These are phyloP conservation scores for Labia minor DNA, from an alignment of 2,888 invertebrate species.

Conservation along the genomic window DNA sequence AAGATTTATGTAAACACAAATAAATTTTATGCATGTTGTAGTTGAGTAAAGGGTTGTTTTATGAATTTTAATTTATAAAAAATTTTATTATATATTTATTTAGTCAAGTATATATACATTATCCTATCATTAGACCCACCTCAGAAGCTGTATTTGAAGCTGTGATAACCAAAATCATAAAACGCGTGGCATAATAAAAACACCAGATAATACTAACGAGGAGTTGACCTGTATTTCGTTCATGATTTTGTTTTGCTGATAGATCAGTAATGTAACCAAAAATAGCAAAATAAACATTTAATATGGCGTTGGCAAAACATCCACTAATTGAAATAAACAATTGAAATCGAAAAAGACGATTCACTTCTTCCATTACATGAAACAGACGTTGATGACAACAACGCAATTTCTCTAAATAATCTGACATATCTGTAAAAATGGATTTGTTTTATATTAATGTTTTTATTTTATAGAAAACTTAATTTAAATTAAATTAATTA, in stretches of 20 bases:
- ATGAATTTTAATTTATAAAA: too few species aligned
- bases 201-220: conserved; percentile 9
- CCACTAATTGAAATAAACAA: conserved; percentile 18
- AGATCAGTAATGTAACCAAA: conserved; percentile 14
- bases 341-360: conserved; percentile 8
- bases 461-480: too few species aligned
- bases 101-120: too few species aligned
- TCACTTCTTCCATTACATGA: conserved; percentile 9
- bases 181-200: conserved; percentile 14
- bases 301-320: conserved; percentile 18
- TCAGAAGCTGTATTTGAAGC: conserved; percentile 17
- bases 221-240: conserved; percentile 14
- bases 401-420: background rate
- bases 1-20: too few species aligned
- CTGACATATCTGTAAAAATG: background rate
- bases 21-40: too few species aligned
- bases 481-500: too few species aligned
- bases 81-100: too few species aligned
- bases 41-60: too few species aligned
- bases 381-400: background rate
- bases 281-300: conserved; percentile 18
- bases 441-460: too few species aligned
- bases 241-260: background rate
- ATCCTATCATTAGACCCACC: too few species aligned
- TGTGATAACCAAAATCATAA: conserved; percentile 14